Conservation (phyloP, 2,888 invertebrate species). For the Sabatieria punctata region DNA sequence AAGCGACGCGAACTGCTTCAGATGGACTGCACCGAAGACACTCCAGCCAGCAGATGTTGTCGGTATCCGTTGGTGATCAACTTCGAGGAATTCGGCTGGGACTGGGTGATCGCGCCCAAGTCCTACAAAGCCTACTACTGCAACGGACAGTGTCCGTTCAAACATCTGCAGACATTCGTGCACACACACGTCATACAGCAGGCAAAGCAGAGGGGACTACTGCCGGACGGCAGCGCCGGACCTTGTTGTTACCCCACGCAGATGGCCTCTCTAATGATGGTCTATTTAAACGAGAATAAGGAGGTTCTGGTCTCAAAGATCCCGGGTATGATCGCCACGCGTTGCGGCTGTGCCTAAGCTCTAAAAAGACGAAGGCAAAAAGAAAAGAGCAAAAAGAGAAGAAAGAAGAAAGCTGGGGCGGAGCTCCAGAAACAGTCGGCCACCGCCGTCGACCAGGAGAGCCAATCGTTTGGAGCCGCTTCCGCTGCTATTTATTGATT, state of each 20-base stretch:
- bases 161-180: constrained; percentile 65
- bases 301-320: constrained; percentile 40
- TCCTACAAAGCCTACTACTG: constrained; percentile 89
- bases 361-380: no score
- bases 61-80: constrained; percentile 80
- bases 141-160: constrained; percentile 76
- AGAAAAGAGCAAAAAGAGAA: no score
- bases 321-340: constrained; percentile 83
- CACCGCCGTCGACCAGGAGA: no score
- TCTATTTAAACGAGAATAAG: constrained; percentile 33
- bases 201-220: no score
- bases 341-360: constrained; percentile 86
- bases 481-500: no score
- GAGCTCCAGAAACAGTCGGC: no score
- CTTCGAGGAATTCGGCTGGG: no score
- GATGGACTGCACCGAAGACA: constrained; percentile 19
- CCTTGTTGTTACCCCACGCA: constrained; percentile 82
- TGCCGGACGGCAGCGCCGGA: constrained; percentile 53
- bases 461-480: no score
- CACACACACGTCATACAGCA: no score
- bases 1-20: constrained; percentile 16
- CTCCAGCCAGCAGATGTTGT: constrained; percentile 48
- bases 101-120: constrained; percentile 86
- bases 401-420: no score
- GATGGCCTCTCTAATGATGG: constrained; percentile 57